Conservation (phyloP, 2,888 invertebrate genomes). For the Xestia c-nigrum region DNA sequence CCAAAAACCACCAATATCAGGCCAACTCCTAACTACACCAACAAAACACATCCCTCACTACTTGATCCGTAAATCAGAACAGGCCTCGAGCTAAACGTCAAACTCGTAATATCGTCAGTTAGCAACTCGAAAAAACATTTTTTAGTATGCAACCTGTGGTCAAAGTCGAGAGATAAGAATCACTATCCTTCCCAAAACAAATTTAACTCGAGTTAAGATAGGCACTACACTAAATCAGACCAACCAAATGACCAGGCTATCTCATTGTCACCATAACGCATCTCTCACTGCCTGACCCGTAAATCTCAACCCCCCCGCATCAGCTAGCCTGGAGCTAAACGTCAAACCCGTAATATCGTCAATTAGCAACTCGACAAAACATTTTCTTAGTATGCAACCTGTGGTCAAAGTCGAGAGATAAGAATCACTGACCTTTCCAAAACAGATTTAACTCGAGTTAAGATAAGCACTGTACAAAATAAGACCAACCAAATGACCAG, state of each 20-base stretch:
- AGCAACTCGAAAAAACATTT: slow-evolving; percentile 45
- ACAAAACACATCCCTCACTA: slow-evolving; percentile 28
- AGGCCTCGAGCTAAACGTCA: slow-evolving; percentile 69
- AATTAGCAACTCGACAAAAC: slow-evolving; percentile 67
- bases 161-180: not conserved
- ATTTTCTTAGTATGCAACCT: not conserved
- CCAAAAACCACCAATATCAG: not conserved
- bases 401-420: not conserved
- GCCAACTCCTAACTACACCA: not conserved
- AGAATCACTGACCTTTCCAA: not conserved
- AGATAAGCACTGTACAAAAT: not conserved
- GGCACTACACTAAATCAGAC: not conserved
- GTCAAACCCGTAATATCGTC: slow-evolving; percentile 75
- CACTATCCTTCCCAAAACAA: not conserved
- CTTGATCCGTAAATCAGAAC: slow-evolving; percentile 59
- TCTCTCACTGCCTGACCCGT: slow-evolving; percentile 39
- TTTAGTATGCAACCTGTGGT: not conserved
- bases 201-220: not conserved
- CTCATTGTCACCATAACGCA: slow-evolving; percentile 18
- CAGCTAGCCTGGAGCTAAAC: slow-evolving; percentile 66
- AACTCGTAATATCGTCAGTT: slow-evolving; percentile 77
- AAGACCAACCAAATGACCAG: not conserved
- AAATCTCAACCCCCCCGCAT: no score
- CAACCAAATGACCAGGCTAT: not conserved
- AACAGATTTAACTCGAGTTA: not conserved